Evolutionary conservation across 2,888 invertebrate species (phyloP), one percentile per base, ranked within the genome.

Genomic region (Sthenelais limicola): DNA sequence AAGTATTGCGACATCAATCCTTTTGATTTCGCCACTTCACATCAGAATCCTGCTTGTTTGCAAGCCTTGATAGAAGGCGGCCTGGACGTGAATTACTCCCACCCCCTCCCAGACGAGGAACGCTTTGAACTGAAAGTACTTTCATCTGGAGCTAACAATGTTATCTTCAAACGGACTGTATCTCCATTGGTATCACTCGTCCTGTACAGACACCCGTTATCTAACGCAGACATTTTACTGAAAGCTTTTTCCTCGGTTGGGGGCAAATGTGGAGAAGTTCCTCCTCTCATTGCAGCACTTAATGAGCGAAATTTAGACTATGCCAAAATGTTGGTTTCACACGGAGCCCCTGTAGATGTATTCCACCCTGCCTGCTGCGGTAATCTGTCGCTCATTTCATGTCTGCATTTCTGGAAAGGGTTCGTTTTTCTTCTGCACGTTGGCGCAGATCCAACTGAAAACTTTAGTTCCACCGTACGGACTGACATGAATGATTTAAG

Each of bases 271-370:
- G 70, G 77, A 21, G 73, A 78, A 47, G 66, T 83, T 56, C 81
- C 84, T 18, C 82, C 84, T 18, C 58, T 84, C 24, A 24, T 84
- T 21, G 78, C 80, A 15, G 81, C 82, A 12, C 52, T 83, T 18
- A 77, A 79, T 43, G 73, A 72, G 5, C 69, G 68, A 18, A 71
- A 77, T 49, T 69, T 76, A 30, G 79, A 75, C 12, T 73, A 80
- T n/a, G 77, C 77, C n/a, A 72, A 75, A 38, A 72, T 81, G 9
- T 74, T 84, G 18, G 72, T 84, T n/a, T 69, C 78, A 51, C 74
- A 76, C 58, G 80, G 82, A 43, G 82, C 81, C 28, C 75, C 58
- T 3, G 79, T 81, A 0, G 81, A 82, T 71, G 73, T 82, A 15
- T 82, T 82, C 66, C 79, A 80, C 71, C 77, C 77, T 9, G 73